Conservation (phyloP, 2,113 vertebrate genomes). For the Cochlearius cochlearius region DNA sequence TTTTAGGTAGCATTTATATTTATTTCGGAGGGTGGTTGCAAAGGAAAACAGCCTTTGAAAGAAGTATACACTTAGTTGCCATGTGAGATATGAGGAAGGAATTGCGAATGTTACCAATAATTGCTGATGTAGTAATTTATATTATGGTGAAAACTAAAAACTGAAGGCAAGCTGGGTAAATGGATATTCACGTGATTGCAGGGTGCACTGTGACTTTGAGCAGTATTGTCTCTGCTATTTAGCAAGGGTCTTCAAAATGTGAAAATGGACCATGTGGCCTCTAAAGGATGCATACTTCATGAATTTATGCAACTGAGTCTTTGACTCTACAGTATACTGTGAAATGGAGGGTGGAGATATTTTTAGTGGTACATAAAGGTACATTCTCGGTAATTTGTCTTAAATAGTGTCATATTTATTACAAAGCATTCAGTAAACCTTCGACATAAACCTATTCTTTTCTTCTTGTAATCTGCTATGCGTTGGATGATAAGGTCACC, state of each 20-base stretch:
- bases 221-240: not conserved
- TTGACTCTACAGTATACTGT: not conserved
- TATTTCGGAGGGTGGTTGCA: not conserved
- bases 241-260: not conserved
- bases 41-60: not conserved
- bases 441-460: not conserved
- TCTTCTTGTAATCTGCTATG: fast-evolving
- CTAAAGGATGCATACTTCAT: not conserved
- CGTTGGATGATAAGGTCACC: not conserved
- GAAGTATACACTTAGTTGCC: not conserved
- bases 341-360: not conserved
- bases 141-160: not conserved
- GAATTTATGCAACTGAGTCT: not conserved
- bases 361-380: not conserved
- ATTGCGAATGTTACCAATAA: not conserved
- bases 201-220: not conserved
- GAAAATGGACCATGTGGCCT: not conserved
- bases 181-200: not conserved
- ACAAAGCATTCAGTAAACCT: not conserved
- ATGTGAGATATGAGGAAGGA: not conserved
- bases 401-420: not conserved
- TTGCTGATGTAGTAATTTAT: not conserved
- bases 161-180: not conserved
- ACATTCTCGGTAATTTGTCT: not conserved
- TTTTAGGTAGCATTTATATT: not conserved